Evolutionary conservation across 1,140 invertebrate genomes (phyloP).

Genomic region (Monomorium pharaonis): DNA sequence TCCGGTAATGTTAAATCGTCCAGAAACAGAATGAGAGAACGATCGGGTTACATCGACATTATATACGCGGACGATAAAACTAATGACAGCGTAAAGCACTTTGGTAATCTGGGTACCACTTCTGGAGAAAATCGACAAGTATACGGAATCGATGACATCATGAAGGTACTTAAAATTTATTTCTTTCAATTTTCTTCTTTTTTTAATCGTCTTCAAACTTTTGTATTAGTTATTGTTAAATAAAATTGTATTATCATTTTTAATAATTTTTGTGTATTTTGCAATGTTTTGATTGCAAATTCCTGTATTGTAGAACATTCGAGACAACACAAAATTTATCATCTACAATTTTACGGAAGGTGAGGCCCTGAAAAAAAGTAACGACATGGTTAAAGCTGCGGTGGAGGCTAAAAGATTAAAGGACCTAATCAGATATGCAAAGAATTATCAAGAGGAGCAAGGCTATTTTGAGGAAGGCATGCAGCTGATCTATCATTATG

Average conservation of each 20-base stretch:
- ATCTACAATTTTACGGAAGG: constrained; percentile 82
- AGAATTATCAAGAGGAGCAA: constrained; percentile 79
- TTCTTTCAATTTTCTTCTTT: constrained; percentile 44
- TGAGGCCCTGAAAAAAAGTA: constrained; percentile 79
- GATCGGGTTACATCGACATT: constrained; percentile 80
- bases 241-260: not conserved
- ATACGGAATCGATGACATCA: constrained; percentile 75
- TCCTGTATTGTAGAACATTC: constrained; percentile 74
- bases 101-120: constrained; percentile 75
- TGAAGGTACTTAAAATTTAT: constrained; percentile 74
- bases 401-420: constrained; percentile 76
- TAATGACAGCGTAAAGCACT: constrained; percentile 64
- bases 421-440: constrained; percentile 81
- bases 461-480: constrained; percentile 83
- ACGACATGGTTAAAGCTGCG: constrained; percentile 75
- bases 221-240: not conserved
- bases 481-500: constrained; percentile 83
- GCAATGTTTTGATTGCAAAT: not conserved
- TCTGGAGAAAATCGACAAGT: constrained; percentile 66
- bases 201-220: not conserved
- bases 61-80: constrained; percentile 76
- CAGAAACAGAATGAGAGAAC: constrained; percentile 37
- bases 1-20: constrained; percentile 1
- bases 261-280: not conserved
- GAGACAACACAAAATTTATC: constrained; percentile 76